Base-by-base conservation (phyloP, 2,797 vertebrate species). In the Peromyscus nudipes region DNA sequence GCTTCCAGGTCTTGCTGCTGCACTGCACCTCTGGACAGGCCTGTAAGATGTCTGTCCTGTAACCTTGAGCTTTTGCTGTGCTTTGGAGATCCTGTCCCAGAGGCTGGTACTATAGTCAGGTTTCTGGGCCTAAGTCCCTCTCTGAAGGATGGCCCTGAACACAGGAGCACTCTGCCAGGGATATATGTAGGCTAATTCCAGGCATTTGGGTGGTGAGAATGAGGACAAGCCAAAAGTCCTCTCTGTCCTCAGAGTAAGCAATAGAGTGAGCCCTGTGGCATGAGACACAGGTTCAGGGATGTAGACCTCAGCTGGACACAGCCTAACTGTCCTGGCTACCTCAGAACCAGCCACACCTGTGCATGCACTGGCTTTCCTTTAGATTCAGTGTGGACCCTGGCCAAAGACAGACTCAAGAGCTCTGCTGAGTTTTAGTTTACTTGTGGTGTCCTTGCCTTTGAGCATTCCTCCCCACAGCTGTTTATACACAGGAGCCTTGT, bases 301-400 rank as follows among this genome's bases (percentile, higher is more conserved):
- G 55, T 46, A 21, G 6, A 19, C 37, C 37, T 40, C 21, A 13
- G 69, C 31, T 77, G 55, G 73, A 25, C 40, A 77, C 21, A 11
- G 13, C n/a, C 21, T 69, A 0, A 9, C 19, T 23, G 46, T 67
- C 25, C 67, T 43, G 40, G 3, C 79, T 27, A 4, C 46, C 37
- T 31, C 29, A n/a, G 34, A 43, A 6, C 0, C 0, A 31, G 55
- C 6, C 6, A 67, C 10, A 1, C 7, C 0, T 34, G 9, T 19
- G 8, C 34, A 1, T 4, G 2, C 7, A 5, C 21, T 3, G 2
- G 14, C 23, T 16, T 46, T 34, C 34, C 46, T 55, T 46, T 21
- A 69, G 84, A 46, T 43, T 46, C 5, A 6, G 19, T 19, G 1
- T n/a, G 7, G 67, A 14, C 10, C 17, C 82, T 25, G 49, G 67